Percentiles rank a stretch among this genome's conserved stretches.
Conservation (phyloP, 2,113 vertebrate genomes). For the Festucalex cinctus region DNA sequence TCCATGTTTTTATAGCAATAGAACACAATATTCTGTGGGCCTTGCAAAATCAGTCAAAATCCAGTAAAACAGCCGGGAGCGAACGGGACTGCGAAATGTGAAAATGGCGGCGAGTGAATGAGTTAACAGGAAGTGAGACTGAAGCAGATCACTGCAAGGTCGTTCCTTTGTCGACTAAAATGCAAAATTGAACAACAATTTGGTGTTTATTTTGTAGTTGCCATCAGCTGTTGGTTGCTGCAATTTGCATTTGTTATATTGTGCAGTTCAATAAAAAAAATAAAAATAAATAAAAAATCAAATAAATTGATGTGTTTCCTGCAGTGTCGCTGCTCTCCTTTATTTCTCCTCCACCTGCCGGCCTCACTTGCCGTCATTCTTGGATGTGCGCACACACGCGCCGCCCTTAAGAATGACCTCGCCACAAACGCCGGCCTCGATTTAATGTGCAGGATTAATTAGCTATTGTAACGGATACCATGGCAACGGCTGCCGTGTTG, state of each 20-base stretch:
- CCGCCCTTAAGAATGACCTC: slow-evolving; percentile 20
- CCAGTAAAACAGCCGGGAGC: too few relatives aligned
- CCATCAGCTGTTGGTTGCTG: background rate
- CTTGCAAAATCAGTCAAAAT: too few relatives aligned
- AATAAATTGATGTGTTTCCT: background rate
- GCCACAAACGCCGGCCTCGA: slow-evolving; percentile 36
- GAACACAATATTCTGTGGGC: too few relatives aligned
- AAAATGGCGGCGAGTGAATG: too few relatives aligned
- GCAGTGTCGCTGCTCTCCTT: background rate
- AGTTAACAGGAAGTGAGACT: background rate
- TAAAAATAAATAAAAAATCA: background rate
- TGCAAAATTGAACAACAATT: background rate
- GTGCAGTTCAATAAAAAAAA: background rate
- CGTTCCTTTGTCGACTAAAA: background rate
- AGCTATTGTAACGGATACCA: slow-evolving; percentile 41
- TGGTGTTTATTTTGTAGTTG: background rate
- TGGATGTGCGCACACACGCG: background rate
- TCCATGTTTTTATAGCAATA: too few relatives aligned
- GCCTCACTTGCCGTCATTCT: background rate
- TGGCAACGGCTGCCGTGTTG: slow-evolving; percentile 39
- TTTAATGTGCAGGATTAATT: slow-evolving; percentile 57
- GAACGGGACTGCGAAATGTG: too few relatives aligned
- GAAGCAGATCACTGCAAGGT: background rate
- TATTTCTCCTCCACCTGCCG: background rate
- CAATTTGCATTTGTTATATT: background rate